Base-by-base conservation (phyloP, 37 sponge, comb jelly and placozoan species). In the Theonella swinhoei region DNA sequence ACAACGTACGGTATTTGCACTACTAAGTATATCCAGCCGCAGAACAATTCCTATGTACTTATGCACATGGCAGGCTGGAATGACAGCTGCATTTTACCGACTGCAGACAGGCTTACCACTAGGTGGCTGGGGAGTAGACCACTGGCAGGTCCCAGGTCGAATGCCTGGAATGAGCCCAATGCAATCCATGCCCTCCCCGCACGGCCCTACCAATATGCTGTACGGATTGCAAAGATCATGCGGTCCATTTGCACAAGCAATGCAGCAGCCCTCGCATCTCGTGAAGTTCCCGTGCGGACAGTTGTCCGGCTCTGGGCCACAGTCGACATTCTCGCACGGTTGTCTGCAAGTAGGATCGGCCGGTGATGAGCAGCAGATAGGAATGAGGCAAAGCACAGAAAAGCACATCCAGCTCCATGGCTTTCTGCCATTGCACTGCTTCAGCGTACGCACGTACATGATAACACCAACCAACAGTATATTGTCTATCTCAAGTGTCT, bases 211-310 rank as follows among this genome's bases (percentile, higher is more conserved):
- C n/a, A 38, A 2, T 0, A 28, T 43, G 23, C 40, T 54, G 4
- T 28, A 33, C 24, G 40, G 61, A 20, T 36, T 25, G 72, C 39
- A 38, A 36, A 36, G 47, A 3, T 42, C 83, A 0, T 79, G 76
- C 0, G 62, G 70, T 20, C 80, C 88, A 26, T 31, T 20, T 35
- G 54, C 80, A 38, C 92, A 91, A 24, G 77, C 71, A 4, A 38
- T 40, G 42, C 92, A 91, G 64, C 92, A 91, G 3, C 23, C 34
- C 7, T 47, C 14, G 43, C 92, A 91, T 1, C 17, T 14, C 39
- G 87, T 88, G n/a, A 29, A 42, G 19, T 37, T 64, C 4, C 87
- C 80, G 24, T 73, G 42, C 9, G 1, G 42, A 24, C 87, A 86
- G 22, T 36, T 39, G 14, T 14, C 54, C 54, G 7, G 11, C 70